Evolutionary conservation across 2,888 invertebrate genomes (phyloP), one percentile per base, ranked within the genome.

Genomic region (Microplitis deprimator): DNA sequence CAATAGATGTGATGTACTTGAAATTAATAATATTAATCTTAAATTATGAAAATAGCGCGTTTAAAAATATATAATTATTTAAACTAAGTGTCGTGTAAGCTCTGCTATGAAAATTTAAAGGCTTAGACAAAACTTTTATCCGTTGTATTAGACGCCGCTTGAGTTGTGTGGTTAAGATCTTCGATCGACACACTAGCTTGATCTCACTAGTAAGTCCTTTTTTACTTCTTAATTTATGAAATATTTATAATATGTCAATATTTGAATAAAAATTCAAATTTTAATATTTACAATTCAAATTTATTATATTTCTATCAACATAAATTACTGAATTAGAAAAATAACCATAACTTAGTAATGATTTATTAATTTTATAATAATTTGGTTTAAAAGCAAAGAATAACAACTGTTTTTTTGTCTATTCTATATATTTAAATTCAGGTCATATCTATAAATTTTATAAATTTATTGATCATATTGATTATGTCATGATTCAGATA

Each of bases 51-150:
- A 62, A 41, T 68, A 39, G 40, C 16, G 1, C 38, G 40, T 38
- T n/a, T 13, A 41, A 20, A 67, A 50, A 38, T 68, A 40, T 5
- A 39, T n/a, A 16, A 6, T 68, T 17, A 61, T 78, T 73, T 73
- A 67, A 70, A 73, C 50, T 39, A 29, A 68, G 78, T 70, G 70
- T 73, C 76, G 62, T 41, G 64, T 69, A 59, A 39, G 60, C n/a
- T 38, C 61, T 61, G 76, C 73, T 67, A 76, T 73, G 76, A 70
- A 70, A 76, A 61, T 76, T 76, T 79, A 70, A 76, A 79, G 65
- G 69, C 65, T 73, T 38, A 59, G 38, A 61, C 59, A 73, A 73
- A 77, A 62, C 65, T 64, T 61, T 64, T 13, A 73, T 61, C 39
- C 40, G 67, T 29, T 77, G 50, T 13, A 50, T 50, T 10, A 20